A percentile compares a stretch with the other conserved stretches of the same genome.
Conservation (phyloP, 1,140 invertebrate species). For the Papilio polytes region DNA sequence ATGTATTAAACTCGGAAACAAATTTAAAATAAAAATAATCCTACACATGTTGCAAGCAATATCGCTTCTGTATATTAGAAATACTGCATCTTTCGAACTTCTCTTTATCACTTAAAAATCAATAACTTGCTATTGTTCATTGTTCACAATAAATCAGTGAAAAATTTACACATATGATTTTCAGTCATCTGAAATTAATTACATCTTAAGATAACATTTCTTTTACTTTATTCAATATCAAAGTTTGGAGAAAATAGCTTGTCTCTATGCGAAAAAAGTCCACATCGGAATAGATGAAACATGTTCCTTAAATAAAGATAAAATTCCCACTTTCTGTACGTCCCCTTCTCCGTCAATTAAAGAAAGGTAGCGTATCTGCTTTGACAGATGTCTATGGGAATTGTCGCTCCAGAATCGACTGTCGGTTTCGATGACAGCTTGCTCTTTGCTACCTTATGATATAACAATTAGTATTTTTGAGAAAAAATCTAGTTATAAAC, state of each 20-base stretch:
- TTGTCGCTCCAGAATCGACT: no score
- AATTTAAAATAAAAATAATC: background rate
- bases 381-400: no score
- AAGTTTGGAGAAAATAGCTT: background rate
- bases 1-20: background rate
- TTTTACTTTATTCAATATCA: background rate
- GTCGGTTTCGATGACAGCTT: no score
- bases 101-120: background rate
- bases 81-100: background rate
- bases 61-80: background rate
- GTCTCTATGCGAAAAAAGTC: background rate
- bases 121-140: background rate
- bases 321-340: no score
- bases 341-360: no score
- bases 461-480: no score
- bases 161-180: background rate
- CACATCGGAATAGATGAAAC: background rate
- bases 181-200: slow-evolving; percentile 14
- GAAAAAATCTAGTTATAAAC: no score
- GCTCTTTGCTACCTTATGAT: no score
- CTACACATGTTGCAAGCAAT: background rate
- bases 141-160: slow-evolving; percentile 15
- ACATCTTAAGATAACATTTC: background rate
- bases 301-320: background rate
- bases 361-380: no score